Conservation (phyloP, 2,888 invertebrate species). For the Scaptomyza flava region DNA sequence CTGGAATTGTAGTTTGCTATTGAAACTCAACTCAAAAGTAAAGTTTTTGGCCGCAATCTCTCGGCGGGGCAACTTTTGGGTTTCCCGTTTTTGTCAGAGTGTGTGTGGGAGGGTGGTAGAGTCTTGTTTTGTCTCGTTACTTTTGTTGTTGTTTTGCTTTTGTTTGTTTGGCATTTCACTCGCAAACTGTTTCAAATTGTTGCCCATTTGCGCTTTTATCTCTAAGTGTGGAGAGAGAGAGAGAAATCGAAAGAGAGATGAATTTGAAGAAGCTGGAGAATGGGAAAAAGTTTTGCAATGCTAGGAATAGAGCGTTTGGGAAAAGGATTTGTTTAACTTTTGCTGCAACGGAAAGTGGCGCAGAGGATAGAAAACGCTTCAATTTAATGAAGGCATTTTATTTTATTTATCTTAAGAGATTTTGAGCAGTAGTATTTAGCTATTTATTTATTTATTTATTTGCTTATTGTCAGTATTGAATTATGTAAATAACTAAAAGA, state of each 20-base stretch:
- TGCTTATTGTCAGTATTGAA: too few relatives aligned
- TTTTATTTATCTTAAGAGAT: not conserved
- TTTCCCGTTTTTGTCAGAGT: conserved; percentile 4
- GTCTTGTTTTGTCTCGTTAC: conserved; percentile 59
- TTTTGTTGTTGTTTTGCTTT: conserved; percentile 21
- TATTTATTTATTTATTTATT: too few relatives aligned
- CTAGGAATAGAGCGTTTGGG: conserved; percentile 53
- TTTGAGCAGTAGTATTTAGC: not conserved
- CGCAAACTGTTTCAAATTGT: conserved; percentile 61
- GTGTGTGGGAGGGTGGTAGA: conserved; percentile 9
- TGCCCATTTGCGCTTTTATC: conserved; percentile 62
- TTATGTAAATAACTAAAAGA: not conserved
- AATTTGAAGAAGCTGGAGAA: conserved; percentile 33
- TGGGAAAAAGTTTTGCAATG: conserved; percentile 38
- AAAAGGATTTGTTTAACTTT: conserved; percentile 32
- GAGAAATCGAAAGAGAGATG: conserved; percentile 1
- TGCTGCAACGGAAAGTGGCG: conserved; percentile 8
- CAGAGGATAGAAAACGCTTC: not conserved
- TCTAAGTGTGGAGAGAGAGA: conserved; percentile 33
- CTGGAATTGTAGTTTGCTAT: conserved; percentile 40
- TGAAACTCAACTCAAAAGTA: conserved; percentile 70
- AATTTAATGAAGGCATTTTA: not conserved
- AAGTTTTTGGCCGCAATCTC: conserved; percentile 51
- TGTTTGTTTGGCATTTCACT: conserved; percentile 55
- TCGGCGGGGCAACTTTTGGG: conserved; percentile 22